Conservation (phyloP, 2,113 vertebrate species). For the Jacana jacana region DNA sequence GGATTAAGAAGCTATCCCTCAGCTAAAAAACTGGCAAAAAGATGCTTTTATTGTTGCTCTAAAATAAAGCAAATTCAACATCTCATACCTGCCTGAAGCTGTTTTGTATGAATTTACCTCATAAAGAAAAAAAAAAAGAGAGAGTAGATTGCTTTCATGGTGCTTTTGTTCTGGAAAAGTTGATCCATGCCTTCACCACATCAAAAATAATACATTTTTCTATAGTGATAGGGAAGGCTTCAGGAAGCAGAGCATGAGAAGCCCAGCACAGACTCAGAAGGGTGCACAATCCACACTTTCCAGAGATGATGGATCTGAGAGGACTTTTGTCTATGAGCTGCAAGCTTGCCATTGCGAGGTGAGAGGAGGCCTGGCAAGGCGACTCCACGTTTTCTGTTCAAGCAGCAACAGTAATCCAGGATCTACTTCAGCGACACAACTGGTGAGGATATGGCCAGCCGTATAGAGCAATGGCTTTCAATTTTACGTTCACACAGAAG, state of each 20-base stretch:
- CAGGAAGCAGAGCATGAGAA: neutral
- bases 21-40: neutral
- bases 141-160: neutral
- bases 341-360: neutral
- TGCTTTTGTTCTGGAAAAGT: neutral
- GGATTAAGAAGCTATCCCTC: neutral
- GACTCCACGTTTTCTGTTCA: rapidly evolving
- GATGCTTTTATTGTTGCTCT: neutral
- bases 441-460: neutral
- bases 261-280: neutral
- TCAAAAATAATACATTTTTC: neutral
- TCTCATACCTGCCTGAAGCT: neutral
- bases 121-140: neutral
- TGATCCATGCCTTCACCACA: neutral
- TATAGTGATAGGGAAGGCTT: neutral
- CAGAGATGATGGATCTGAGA: neutral
- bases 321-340: neutral
- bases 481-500: neutral
- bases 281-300: neutral
- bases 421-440: neutral
- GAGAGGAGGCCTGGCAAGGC: neutral
- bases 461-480: neutral
- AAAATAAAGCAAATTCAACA: neutral
- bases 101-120: neutral
- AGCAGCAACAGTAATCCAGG: neutral